Evolutionary conservation across 1,140 invertebrate species (phyloP).

Genomic region (Phortica variegata): DNA sequence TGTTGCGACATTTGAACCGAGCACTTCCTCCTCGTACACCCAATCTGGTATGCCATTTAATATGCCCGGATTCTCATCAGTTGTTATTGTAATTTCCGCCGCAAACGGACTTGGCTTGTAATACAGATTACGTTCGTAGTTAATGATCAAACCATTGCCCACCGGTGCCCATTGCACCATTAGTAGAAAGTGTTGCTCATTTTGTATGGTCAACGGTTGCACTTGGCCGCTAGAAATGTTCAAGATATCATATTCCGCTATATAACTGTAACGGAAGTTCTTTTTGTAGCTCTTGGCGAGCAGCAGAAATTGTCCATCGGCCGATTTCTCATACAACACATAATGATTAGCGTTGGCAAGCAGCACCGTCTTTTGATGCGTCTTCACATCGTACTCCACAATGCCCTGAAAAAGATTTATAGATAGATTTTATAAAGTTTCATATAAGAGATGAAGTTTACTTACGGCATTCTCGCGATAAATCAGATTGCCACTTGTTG

Average conservation of each 20-base stretch:
- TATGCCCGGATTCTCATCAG: conserved; percentile 63
- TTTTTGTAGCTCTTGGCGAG: conserved; percentile 48
- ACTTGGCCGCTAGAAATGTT: conserved; percentile 60
- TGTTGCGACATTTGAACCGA: conserved; percentile 78
- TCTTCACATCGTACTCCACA: conserved; percentile 39
- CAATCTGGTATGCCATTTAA: conserved; percentile 79
- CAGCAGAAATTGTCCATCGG: conserved; percentile 40
- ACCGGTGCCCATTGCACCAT: conserved; percentile 49
- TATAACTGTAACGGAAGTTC: conserved; percentile 66
- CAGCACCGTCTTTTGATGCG: conserved; percentile 16
- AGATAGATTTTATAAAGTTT: not conserved
- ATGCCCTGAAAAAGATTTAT: conserved; percentile 23
- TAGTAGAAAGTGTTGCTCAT: conserved; percentile 24
- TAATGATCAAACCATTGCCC: conserved; percentile 69
- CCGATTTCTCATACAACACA: conserved; percentile 44
- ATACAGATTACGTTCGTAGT: conserved; percentile 79
- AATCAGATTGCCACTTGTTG: conserved; percentile 54
- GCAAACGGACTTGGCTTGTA: conserved; percentile 61
- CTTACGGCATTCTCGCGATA: conserved; percentile 38
- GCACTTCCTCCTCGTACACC: conserved; percentile 89
- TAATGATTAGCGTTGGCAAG: conserved; percentile 31
- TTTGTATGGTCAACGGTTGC: conserved; percentile 28
- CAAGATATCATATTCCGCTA: conserved; percentile 63
- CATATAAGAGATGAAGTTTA: not conserved
- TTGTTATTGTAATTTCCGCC: conserved; percentile 62